Evolutionary conservation across 2,888 invertebrate species (phyloP).

Genomic region (Syrista parreyssii): DNA sequence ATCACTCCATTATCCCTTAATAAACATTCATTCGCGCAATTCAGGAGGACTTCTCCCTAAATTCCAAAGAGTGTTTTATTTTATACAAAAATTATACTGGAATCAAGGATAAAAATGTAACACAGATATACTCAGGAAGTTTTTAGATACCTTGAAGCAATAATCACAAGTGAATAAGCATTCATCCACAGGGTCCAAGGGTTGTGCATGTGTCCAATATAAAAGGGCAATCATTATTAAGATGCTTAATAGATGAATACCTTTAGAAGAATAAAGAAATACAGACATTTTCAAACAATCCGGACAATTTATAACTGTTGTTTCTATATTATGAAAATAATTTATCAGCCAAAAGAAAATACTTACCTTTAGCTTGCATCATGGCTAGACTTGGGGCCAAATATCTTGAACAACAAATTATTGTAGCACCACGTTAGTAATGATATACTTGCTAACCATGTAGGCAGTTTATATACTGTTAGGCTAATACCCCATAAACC

Average conservation of each 20-base stretch:
- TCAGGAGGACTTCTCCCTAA: neutral
- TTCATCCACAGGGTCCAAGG: neutral
- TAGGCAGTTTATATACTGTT: neutral
- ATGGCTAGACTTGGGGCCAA: too few species aligned
- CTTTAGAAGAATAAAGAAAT: neutral
- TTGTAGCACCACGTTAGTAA: neutral
- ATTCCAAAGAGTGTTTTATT: too few species aligned
- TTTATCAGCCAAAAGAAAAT: too few species aligned
- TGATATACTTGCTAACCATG: neutral
- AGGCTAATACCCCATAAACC: constrained; percentile 1
- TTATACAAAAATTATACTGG: too few species aligned
- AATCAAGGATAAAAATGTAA: too few species aligned
- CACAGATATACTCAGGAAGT: too few species aligned
- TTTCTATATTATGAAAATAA: too few species aligned
- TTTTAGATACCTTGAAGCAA: neutral
- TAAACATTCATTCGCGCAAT: neutral
- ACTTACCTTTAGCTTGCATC: too few species aligned
- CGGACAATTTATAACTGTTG: neutral
- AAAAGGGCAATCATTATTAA: neutral
- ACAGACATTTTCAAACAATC: neutral
- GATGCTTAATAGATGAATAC: neutral
- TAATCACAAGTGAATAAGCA: neutral
- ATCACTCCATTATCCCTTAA: neutral
- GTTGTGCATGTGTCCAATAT: neutral
- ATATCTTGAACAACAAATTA: neutral